These are phyloP conservation scores for Ostrea denselamellosa DNA, from an alignment of 1,140 invertebrate genomes.

Conservation along the genomic window DNA sequence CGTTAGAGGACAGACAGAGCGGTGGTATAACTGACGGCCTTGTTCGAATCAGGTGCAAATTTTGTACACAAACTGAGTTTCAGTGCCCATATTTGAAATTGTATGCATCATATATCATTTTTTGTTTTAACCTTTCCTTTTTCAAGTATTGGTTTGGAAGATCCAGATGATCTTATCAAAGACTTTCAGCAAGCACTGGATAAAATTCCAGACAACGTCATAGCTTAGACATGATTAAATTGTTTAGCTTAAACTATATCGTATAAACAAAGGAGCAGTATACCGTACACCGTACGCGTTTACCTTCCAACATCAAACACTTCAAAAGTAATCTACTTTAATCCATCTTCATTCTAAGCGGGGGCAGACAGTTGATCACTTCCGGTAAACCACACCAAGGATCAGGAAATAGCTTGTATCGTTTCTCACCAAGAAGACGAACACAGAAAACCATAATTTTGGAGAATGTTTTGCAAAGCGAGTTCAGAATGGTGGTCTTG, in stretches of 20 bases:
- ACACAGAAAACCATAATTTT: background rate
- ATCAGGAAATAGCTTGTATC: background rate
- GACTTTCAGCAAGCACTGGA: conserved; percentile 90
- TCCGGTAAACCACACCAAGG: conserved; percentile 21
- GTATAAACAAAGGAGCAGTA: background rate
- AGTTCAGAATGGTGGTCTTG: background rate
- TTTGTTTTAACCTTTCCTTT: background rate
- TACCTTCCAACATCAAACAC: background rate
- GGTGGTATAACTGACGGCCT: conserved; percentile 92
- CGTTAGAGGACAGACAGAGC: conserved; percentile 83
- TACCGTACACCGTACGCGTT: background rate
- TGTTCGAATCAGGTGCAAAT: conserved; percentile 84
- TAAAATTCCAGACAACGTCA: conserved; percentile 57
- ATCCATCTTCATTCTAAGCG: background rate
- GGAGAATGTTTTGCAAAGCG: background rate
- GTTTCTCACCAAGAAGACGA: background rate
- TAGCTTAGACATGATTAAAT: background rate
- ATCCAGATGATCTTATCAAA: conserved; percentile 88
- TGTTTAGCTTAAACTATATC: background rate
- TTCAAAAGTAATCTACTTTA: background rate
- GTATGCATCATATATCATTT: background rate
- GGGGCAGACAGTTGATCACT: background rate
- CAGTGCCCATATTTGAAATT: background rate
- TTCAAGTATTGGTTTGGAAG: conserved; percentile 92
- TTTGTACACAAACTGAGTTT: background rate